Evolutionary conservation across 2,797 vertebrate species (phyloP).

Genomic region (Scarus forsteni): DNA sequence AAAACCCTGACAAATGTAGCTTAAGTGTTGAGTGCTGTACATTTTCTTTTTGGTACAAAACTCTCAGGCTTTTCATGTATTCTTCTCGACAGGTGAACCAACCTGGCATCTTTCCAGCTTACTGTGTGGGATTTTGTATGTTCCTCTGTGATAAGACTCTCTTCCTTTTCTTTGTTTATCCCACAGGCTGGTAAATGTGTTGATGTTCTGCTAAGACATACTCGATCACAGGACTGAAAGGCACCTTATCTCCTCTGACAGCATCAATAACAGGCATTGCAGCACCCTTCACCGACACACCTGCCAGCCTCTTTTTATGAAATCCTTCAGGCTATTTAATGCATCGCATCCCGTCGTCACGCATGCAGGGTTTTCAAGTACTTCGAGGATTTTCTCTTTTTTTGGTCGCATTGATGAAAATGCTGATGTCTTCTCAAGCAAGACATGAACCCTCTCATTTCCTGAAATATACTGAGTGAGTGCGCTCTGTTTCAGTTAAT

Average conservation of each 20-base stretch:
- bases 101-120: not conserved
- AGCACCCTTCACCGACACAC: not conserved
- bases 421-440: not conserved
- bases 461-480: not conserved
- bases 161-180: constrained; percentile 16
- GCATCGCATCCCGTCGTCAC: not conserved
- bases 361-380: constrained; percentile 5
- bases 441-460: not conserved
- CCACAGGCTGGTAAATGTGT: constrained; percentile 17
- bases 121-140: not conserved
- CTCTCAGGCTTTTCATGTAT: constrained; percentile 1
- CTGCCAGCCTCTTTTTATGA: not conserved
- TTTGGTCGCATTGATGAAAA: not conserved
- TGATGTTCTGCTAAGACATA: constrained; percentile 20
- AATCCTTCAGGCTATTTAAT: not conserved
- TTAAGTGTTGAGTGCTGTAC: not conserved
- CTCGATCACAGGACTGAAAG: constrained; percentile 9
- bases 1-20: constrained; percentile 15
- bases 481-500: constrained; percentile 5
- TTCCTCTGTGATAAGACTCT: constrained; percentile 10
- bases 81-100: constrained; percentile 13
- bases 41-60: not conserved
- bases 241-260: not conserved
- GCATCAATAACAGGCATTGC: not conserved
- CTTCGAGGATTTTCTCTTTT: not conserved